phyloP scores from a whole-genome alignment of 1,140 invertebrate genomes.

The Schlechtendalia chinensis region DNA sequence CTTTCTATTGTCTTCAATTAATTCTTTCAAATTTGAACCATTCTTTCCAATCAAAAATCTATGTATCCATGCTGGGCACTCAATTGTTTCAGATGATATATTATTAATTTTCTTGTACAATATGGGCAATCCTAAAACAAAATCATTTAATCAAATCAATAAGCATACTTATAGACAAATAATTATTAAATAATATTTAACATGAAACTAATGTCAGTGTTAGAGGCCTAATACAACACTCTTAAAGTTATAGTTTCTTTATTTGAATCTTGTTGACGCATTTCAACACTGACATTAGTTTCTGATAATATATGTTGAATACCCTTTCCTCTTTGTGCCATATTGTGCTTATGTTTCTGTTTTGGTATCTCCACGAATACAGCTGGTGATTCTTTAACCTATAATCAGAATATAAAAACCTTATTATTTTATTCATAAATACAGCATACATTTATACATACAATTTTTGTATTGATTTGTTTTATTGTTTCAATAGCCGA shows the following conservation, averaged over 20 bases:
- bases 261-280: slow-evolving; percentile 86
- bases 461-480: slow-evolving; percentile 85
- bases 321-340: slow-evolving; percentile 80
- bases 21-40: slow-evolving; percentile 90
- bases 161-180: not conserved
- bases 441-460: slow-evolving; percentile 54
- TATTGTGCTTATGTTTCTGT: slow-evolving; percentile 94
- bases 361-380: slow-evolving; percentile 93
- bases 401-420: slow-evolving; percentile 21
- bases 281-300: slow-evolving; percentile 93
- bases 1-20: slow-evolving; percentile 91
- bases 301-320: slow-evolving; percentile 89
- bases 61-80: slow-evolving; percentile 93
- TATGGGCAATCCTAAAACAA: slow-evolving; percentile 73
- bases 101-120: slow-evolving; percentile 97
- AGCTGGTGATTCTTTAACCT: slow-evolving; percentile 78
- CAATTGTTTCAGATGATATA: slow-evolving; percentile 79
- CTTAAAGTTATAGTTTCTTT: slow-evolving; percentile 93
- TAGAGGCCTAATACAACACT: slow-evolving; percentile 82
- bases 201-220: slow-evolving; percentile 63
- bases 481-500: slow-evolving; percentile 82
- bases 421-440: not conserved
- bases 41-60: slow-evolving; percentile 89
- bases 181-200: not conserved
- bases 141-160: not conserved